phyloP scores from a whole-genome alignment of 2,888 invertebrate species.

The Megastigmus dorsalis region DNA sequence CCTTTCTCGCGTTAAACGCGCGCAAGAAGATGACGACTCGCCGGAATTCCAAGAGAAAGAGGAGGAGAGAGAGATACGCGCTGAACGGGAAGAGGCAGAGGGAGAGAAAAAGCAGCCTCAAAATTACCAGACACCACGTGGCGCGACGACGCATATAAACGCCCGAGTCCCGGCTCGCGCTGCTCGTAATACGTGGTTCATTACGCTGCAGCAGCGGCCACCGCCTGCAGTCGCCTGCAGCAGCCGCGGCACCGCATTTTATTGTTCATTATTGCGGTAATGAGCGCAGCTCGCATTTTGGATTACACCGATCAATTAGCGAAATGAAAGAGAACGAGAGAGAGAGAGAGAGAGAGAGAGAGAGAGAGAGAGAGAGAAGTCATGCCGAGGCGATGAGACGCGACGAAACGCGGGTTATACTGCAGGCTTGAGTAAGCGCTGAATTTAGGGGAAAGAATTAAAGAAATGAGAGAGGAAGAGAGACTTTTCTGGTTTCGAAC shows the following conservation, averaged over 20 bases:
- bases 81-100: background rate
- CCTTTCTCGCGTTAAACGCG: background rate
- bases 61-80: background rate
- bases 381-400: slow-evolving; percentile 35
- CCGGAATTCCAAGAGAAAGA: slow-evolving; percentile 3
- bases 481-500: slow-evolving; percentile 27
- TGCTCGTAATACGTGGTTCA: slow-evolving; percentile 61
- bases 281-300: slow-evolving; percentile 64
- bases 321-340: slow-evolving; percentile 40
- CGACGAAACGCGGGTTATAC: slow-evolving; percentile 2
- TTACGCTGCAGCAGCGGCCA: slow-evolving; percentile 55
- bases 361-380: slow-evolving; percentile 56
- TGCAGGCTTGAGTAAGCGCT: background rate
- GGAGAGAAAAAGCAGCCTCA: slow-evolving; percentile 5
- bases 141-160: slow-evolving; percentile 1
- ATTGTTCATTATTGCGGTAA: slow-evolving; percentile 68
- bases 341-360: slow-evolving; percentile 30
- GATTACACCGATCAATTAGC: slow-evolving; percentile 69
- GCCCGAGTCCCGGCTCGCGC: background rate
- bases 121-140: slow-evolving; percentile 33
- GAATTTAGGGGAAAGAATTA: background rate
- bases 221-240: background rate
- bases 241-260: slow-evolving; percentile 55
- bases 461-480: background rate
- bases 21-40: background rate